Conservation (phyloP, 2,888 invertebrate species). For the Junonia oenone region DNA sequence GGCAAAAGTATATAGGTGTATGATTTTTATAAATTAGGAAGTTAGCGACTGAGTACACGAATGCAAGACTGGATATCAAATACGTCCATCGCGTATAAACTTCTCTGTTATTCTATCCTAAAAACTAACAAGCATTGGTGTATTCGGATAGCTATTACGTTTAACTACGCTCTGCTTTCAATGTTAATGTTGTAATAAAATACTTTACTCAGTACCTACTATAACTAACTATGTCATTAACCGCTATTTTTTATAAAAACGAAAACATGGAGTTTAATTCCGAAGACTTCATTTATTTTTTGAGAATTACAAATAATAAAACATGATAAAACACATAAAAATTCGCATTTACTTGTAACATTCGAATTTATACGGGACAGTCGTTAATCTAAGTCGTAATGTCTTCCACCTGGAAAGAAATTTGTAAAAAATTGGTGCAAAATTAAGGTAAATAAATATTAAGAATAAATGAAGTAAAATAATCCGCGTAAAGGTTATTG, state of each 20-base stretch:
- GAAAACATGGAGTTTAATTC: not conserved
- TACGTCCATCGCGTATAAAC: conserved; percentile 13
- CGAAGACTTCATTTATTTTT: conserved; percentile 2
- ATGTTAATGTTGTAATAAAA: conserved; percentile 18
- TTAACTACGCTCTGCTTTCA: conserved; percentile 19
- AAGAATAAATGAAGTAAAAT: conserved; percentile 7
- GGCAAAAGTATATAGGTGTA: conserved; percentile 5
- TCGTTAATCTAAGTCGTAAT: conserved; percentile 24
- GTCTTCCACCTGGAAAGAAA: conserved; percentile 34
- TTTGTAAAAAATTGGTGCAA: conserved; percentile 24
- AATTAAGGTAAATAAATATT: conserved; percentile 18
- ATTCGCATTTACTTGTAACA: conserved; percentile 8
- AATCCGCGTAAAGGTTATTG: conserved; percentile 3
- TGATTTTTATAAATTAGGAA: conserved; percentile 12
- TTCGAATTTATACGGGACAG: conserved; percentile 18
- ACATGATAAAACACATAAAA: not conserved
- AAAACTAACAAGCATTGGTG: conserved; percentile 11
- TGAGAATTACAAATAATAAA: not conserved
- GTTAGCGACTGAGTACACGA: conserved; percentile 20
- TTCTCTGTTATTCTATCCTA: conserved; percentile 4
- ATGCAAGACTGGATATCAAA: conserved; percentile 14
- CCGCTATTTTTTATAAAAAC: conserved; percentile 3
- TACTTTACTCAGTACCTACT: conserved; percentile 5
- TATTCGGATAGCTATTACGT: conserved; percentile 14
- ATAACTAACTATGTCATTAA: not conserved